Base-by-base conservation (phyloP, 2,113 vertebrate genomes). In the Elephantulus edwardii region DNA sequence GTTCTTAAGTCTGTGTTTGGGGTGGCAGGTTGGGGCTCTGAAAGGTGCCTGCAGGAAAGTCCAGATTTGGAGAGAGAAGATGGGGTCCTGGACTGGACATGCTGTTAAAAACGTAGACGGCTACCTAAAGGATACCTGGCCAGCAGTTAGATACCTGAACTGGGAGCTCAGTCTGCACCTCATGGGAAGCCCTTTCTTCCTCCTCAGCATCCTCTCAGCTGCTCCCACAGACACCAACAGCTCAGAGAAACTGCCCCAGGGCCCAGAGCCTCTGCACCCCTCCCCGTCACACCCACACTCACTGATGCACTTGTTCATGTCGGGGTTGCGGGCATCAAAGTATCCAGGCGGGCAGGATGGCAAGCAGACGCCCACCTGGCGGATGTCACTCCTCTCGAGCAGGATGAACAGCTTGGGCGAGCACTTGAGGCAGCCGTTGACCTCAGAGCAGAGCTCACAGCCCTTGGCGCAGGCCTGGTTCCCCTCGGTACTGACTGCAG, bases 281-380 rank as follows among this genome's bases (percentile, higher is more conserved):
- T 46, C 48, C 22, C 44, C 72, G 26, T 40, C 74, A 44, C 13
- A 35, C 28, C 1, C 86, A 98, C 84, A 99, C 99, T 99, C 97
- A 99, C 99, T 99, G 96, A 98, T 98, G 97, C 99, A 99, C 97
- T 99, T 99, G 98, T 99, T 99, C 98, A 99, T 99, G 94, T 99
- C 99, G 0, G 98, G 99, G 76, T 98, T 99, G 96, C 99, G 98
- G 97, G 99, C 98, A 82, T 98, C 99, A 1, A 99, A 99, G 97
- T 99, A 99, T 90, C 99, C 99, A 94, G 98, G 94, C 0, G 99
- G 99, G 95, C 99, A 99, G 83, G 99, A 99, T 0, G 98, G 98
- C 84, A 99, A 97, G 97, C 99, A 99, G 89, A 99, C 98, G 56
- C 99, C 99, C 17, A 98, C 99, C 95, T 99, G 99, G 74, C 99